Conservation (phyloP, 2,888 invertebrate species). For the Slavum lentiscoides region DNA sequence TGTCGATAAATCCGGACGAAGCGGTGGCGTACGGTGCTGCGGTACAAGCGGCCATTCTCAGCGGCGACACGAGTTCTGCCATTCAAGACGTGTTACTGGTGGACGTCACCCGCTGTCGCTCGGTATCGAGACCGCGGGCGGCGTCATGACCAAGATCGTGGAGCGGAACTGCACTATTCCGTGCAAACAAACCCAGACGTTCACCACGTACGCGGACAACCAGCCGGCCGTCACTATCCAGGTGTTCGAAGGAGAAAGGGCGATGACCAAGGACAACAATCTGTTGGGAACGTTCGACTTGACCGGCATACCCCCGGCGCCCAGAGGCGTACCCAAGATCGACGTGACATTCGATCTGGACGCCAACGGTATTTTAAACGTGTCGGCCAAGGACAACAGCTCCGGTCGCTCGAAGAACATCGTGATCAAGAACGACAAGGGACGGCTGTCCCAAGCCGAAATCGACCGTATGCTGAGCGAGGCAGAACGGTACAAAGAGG, state of each 20-base stretch:
- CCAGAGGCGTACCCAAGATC: slow-evolving; percentile 77
- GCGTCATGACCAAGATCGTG: slow-evolving; percentile 69
- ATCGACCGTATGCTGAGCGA: slow-evolving; percentile 62
- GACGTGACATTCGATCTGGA: slow-evolving; percentile 75
- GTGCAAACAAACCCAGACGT: slow-evolving; percentile 67
- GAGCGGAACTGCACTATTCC: slow-evolving; percentile 62
- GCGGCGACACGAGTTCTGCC: slow-evolving; percentile 64
- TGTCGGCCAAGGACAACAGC: slow-evolving; percentile 60
- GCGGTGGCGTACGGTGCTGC: slow-evolving; percentile 80
- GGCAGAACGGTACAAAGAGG: slow-evolving; percentile 60
- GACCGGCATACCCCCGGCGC: slow-evolving; percentile 70
- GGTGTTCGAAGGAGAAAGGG: no score
- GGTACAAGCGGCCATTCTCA: slow-evolving; percentile 72
- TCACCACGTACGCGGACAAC: slow-evolving; percentile 66
- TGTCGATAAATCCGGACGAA: slow-evolving; percentile 79
- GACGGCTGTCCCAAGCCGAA: slow-evolving; percentile 62
- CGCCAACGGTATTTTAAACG: slow-evolving; percentile 62
- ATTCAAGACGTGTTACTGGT: slow-evolving; percentile 74
- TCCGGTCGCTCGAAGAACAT: slow-evolving; percentile 61
- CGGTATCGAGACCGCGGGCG: slow-evolving; percentile 78
- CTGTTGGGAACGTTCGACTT: slow-evolving; percentile 57
- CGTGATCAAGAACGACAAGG: slow-evolving; percentile 63
- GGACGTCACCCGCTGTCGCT: slow-evolving; percentile 71
- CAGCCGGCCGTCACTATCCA: no score
- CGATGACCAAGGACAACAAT: no score